phyloP scores from a whole-genome alignment of 2,888 invertebrate genomes.

The Ectemnius lituratus region DNA sequence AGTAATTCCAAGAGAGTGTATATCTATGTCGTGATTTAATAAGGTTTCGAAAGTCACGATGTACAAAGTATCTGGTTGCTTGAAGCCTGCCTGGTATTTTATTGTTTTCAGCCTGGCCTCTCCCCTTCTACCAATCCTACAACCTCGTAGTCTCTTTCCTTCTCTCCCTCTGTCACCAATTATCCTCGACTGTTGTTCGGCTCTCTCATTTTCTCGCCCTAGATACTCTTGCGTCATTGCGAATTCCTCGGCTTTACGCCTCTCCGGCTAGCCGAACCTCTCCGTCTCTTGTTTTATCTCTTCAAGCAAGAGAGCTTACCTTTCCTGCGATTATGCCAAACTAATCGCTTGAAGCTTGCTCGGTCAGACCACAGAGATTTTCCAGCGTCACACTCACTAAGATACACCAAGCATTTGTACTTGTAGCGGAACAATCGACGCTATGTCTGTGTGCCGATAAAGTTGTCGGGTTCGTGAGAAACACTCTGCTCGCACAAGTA shows the following conservation, averaged over 20 bases:
- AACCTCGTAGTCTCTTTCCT: background rate
- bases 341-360: background rate
- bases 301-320: background rate
- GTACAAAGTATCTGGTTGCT: constrained; percentile 41
- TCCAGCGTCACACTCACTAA: background rate
- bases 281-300: background rate
- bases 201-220: constrained; percentile 42
- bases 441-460: no score
- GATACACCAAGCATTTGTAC: no score
- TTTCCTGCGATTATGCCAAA: background rate
- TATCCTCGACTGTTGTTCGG: constrained; percentile 28
- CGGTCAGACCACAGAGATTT: background rate
- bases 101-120: constrained; percentile 57
- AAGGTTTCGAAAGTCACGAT: constrained; percentile 69
- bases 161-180: constrained; percentile 23
- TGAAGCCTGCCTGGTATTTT: constrained; percentile 59
- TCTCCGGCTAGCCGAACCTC: constrained; percentile 10
- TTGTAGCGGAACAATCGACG: no score
- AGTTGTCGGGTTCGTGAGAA: background rate
- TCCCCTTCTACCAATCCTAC: background rate
- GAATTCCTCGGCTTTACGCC: constrained; percentile 51
- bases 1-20: constrained; percentile 32
- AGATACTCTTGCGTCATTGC: constrained; percentile 54
- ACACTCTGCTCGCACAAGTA: background rate
- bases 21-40: constrained; percentile 61